Base-by-base conservation (phyloP, 2,888 invertebrate genomes). In the Conistra vaccinii region DNA sequence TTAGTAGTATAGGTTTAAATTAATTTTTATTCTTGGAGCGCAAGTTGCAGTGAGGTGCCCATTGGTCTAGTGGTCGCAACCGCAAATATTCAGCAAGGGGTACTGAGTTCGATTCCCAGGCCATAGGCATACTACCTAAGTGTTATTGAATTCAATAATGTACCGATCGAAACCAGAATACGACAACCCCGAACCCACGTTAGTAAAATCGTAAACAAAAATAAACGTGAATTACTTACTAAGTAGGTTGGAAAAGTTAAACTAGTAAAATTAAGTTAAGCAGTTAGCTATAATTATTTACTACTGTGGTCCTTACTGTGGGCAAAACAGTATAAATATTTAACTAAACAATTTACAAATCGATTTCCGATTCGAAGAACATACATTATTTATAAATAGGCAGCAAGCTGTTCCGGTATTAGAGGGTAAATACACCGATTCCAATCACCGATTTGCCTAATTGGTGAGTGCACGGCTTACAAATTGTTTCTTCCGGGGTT, bases 281-380 rank as follows among this genome's bases (percentile, higher is more conserved):
- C 26, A 71, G 10, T 29, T 57, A 61, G 20, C 1, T 48, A 26
- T 51, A 9, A 45, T 65, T 45, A 73, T 62, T 62, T 48, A 48
- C 9, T 53, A 58, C 5, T 29, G 55, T 32, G 10, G 29, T 57
- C 23, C 23, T 60, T 20, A 17, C 17, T 57, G 55, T 60, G 20
- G 42, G 26, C 58, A 42, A 69, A 61, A 72, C 62, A 23, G 67
- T 84, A 32, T 66, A 58, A 71, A 80, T 84, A 84, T 71, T 75
- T 71, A 84, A 81, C n/a, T n/a, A 65, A 23, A 35, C 51, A 72
- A 72, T 70, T 85, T 81, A 81, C 81, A 73, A 85, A 82, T 81
- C 85, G 82, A 81, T 82, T 85, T 82, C 62, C 55, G 58, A 63
- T 85, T 72, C 82, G 51, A 60, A 76, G 83, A 77, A 83, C 55